Percentiles rank a stretch among this genome's conserved stretches.
These are phyloP conservation scores for Cephus sareptanus DNA, from an alignment of 2,888 invertebrate species.

Conservation along the genomic window DNA sequence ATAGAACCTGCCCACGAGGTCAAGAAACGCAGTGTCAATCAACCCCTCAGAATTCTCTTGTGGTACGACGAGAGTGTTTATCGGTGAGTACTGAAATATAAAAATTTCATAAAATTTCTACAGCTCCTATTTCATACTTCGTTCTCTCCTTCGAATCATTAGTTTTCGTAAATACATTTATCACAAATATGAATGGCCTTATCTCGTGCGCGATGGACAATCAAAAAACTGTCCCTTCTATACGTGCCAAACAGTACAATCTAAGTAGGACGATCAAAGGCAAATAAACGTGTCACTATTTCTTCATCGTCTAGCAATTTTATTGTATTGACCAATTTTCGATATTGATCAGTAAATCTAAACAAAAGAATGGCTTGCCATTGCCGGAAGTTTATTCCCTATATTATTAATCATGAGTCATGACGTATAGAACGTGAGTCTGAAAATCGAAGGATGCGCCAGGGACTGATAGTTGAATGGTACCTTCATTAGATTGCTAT, in stretches of 20 bases:
- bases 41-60: conserved; percentile 85
- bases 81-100: conserved; percentile 71
- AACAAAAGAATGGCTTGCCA: neutral
- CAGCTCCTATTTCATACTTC: neutral
- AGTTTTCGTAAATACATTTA: neutral
- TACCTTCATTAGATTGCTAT: neutral
- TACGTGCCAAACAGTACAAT: neutral
- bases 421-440: neutral
- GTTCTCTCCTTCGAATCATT: neutral
- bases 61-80: conserved; percentile 90
- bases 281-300: neutral
- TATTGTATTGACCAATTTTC: neutral
- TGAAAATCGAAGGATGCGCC: neutral
- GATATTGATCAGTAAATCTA: neutral
- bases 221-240: neutral
- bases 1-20: conserved; percentile 83
- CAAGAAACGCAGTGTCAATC: conserved; percentile 83
- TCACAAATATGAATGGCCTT: neutral
- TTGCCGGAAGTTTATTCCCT: neutral
- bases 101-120: neutral
- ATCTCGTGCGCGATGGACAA: neutral
- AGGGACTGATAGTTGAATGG: neutral
- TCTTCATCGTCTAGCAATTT: neutral
- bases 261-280: neutral
- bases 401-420: neutral